A percentile compares a stretch with the other conserved stretches of the same genome.
Evolutionary conservation across 2,888 invertebrate genomes (phyloP).

Genomic region (Drosophila lutescens): DNA sequence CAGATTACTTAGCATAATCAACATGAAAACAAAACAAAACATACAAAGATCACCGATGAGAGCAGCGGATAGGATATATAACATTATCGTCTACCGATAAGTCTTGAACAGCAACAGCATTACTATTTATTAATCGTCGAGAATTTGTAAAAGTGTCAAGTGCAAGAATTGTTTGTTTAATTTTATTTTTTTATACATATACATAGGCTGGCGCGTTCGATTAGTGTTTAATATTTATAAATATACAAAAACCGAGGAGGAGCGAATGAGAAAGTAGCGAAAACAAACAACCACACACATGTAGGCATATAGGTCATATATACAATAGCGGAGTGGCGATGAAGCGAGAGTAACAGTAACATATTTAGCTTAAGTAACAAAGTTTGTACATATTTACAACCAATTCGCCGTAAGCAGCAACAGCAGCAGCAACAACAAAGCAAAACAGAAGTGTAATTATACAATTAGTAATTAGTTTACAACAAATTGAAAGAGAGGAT

Average conservation of each 20-base stretch:
- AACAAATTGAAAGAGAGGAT: conserved; percentile 46
- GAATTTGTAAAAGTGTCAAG: conserved; percentile 52
- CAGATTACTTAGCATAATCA: conserved; percentile 43
- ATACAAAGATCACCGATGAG: conserved; percentile 9
- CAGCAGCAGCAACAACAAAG: conserved; percentile 49
- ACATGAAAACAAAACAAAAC: conserved; percentile 9
- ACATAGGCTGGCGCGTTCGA: conserved; percentile 73
- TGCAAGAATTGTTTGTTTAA: conserved; percentile 65
- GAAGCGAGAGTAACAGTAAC: conserved; percentile 26
- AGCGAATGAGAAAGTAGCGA: conserved; percentile 26
- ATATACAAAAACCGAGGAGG: conserved; percentile 57
- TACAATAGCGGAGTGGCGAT: conserved; percentile 28
- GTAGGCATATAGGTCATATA: conserved; percentile 46
- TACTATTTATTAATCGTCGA: conserved; percentile 76
- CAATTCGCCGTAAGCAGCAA: conserved; percentile 64
- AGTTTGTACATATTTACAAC: conserved; percentile 80
- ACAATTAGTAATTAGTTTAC: conserved; percentile 59
- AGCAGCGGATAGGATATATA: conserved; percentile 18
- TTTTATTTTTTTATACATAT: conserved; percentile 55
- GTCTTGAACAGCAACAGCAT: conserved; percentile 66
- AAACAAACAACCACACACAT: conserved; percentile 39
- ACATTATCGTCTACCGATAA: conserved; percentile 43
- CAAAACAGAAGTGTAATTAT: conserved; percentile 62
- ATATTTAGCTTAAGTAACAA: conserved; percentile 55
- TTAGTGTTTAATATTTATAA: conserved; percentile 78